Evolutionary conservation across 2,888 invertebrate genomes (phyloP), one percentile per base, ranked within the genome.

Genomic region (Chaitophorus viminalis): DNA sequence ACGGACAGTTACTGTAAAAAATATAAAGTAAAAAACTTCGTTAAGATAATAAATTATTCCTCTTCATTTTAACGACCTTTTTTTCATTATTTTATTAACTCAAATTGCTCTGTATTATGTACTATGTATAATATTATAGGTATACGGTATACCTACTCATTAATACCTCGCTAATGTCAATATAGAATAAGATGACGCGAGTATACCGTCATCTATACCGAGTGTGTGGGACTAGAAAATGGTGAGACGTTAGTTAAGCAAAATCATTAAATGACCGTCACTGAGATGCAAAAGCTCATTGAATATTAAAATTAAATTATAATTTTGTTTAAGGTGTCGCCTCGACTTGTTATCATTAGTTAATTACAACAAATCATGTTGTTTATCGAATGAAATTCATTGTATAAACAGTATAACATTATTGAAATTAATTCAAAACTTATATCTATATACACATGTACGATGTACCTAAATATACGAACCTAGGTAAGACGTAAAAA

Each of bases 1-100:
- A 29, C 72, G 60, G 74, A 83, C 68, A 75, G 39, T 60, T 83
- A 83, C 60, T n/a, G 33, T n/a, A 17, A 83, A 75, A 82, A 82
- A 82, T 5, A 39, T 39, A 39, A 39, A 9, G 6, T 39, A 5
- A 39, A 39, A 39, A 39, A 39, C 6, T 39, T 5, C 39, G 31
- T 25, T n/a, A 75, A 60, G 52, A 33, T 82, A 82, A 72, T 72
- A 52, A 70, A 72, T 72, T 82, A n/a, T n/a, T 82, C 9, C 52
- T 25, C 1, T 52, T 33, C 17, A 52, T 72, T 52, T 72, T 82
- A 33, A 72, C 52, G 72, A 72, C n/a, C n/a, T 54, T 72, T 54
- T 74, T 82, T 72, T 82, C 82, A 33, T 72, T 72, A 78, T 82
- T 82, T 9, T 46, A 65, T 60, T 36, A 68, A 77, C 77, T 52